phyloP scores from a whole-genome alignment of 1,140 invertebrate genomes.

The Physella acuta region DNA sequence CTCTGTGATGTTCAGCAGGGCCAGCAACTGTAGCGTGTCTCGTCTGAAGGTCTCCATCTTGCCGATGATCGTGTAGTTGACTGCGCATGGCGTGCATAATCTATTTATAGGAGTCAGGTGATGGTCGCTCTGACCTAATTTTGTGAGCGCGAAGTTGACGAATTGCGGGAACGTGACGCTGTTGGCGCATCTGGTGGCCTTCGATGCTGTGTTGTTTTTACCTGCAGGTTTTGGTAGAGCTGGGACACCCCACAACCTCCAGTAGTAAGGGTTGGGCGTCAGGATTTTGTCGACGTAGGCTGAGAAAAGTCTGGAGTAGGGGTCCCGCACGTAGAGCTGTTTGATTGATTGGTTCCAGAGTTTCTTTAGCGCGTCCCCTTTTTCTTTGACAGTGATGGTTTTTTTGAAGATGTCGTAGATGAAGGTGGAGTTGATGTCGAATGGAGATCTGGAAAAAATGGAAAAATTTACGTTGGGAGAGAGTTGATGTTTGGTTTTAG shows the following conservation, averaged over 20 bases:
- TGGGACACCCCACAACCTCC: slow-evolving; percentile 5
- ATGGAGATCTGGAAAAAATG: neutral
- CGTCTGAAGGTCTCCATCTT: slow-evolving; percentile 49
- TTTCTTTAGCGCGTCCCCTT: neutral
- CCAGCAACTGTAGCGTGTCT: slow-evolving; percentile 40
- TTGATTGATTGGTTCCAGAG: slow-evolving; percentile 3
- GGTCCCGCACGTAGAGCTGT: slow-evolving; percentile 16
- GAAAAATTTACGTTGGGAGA: no score
- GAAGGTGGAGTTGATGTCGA: neutral
- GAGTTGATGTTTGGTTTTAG: no score
- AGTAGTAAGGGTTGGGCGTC: slow-evolving; percentile 20
- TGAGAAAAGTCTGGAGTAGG: slow-evolving; percentile 15
- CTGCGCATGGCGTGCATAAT: slow-evolving; percentile 46
- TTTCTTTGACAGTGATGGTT: neutral
- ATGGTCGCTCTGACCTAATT: slow-evolving; percentile 25
- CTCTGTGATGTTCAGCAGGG: slow-evolving; percentile 38
- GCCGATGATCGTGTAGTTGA: slow-evolving; percentile 46
- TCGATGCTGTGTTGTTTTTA: no score
- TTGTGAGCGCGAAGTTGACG: slow-evolving; percentile 19
- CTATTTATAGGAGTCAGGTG: slow-evolving; percentile 47
- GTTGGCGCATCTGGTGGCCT: no score
- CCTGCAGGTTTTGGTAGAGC: neutral
- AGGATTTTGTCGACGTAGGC: slow-evolving; percentile 26
- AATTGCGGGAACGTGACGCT: slow-evolving; percentile 31
- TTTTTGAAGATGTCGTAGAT: neutral